Conservation (phyloP, 2,888 invertebrate genomes). For the Aplocera efformata region DNA sequence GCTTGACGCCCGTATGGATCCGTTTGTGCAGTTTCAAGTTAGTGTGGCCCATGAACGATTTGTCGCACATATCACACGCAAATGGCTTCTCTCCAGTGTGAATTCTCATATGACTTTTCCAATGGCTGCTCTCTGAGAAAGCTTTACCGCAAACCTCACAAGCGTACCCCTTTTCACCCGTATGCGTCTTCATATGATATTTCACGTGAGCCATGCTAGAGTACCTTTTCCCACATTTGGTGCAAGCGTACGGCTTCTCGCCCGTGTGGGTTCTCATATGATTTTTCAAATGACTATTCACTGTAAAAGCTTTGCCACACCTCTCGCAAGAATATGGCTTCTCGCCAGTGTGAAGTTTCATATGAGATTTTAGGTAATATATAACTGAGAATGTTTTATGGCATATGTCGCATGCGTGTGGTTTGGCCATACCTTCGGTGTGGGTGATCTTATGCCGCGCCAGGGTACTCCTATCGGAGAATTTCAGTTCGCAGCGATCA, state of each 20-base stretch:
- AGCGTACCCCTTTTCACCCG: slow-evolving; percentile 10
- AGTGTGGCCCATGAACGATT: slow-evolving; percentile 15
- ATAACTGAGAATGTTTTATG: slow-evolving; percentile 12
- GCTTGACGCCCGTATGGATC: slow-evolving; percentile 12
- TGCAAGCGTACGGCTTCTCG: slow-evolving; percentile 15
- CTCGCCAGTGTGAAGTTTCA: slow-evolving; percentile 15
- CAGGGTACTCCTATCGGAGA: slow-evolving; percentile 10
- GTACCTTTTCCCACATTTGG: slow-evolving; percentile 14
- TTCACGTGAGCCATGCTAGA: slow-evolving; percentile 13
- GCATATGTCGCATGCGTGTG: slow-evolving; percentile 10
- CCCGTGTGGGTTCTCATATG: slow-evolving; percentile 19
- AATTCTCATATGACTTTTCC: slow-evolving; percentile 15
- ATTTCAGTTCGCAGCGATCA: slow-evolving; percentile 11
- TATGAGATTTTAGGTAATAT: slow-evolving; percentile 17
- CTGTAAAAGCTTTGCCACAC: slow-evolving; percentile 15
- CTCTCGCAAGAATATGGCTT: slow-evolving; percentile 11
- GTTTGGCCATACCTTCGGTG: slow-evolving; percentile 6
- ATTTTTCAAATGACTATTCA: slow-evolving; percentile 11
- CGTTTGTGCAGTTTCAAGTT: slow-evolving; percentile 16
- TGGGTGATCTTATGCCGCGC: slow-evolving; percentile 8
- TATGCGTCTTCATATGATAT: slow-evolving; percentile 17
- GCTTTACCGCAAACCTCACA: slow-evolving; percentile 15
- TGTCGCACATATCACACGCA: slow-evolving; percentile 18
- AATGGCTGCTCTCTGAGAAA: slow-evolving; percentile 15
- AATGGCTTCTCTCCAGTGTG: slow-evolving; percentile 17